Conservation (phyloP, 2,113 vertebrate species). For the Rhagologus leucostigma region DNA sequence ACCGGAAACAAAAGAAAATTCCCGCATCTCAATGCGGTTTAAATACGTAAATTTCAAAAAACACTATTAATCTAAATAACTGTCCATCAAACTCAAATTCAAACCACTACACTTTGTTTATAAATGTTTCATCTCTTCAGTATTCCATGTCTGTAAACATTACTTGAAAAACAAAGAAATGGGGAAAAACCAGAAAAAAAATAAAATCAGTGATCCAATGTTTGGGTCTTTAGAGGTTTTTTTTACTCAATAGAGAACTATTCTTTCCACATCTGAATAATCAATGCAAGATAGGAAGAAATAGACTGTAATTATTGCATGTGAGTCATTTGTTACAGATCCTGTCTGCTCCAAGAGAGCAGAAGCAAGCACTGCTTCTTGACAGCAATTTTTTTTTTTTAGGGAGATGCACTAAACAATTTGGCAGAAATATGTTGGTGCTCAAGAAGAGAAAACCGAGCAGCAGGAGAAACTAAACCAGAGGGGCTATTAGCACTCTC, state of each 20-base stretch:
- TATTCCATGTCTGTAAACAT: background rate
- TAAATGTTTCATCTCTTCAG: background rate
- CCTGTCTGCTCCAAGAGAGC: background rate
- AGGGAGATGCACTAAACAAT: background rate
- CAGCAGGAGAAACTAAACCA: background rate
- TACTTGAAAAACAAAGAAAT: background rate
- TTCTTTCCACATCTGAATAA: constrained; percentile 37
- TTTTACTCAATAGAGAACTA: background rate
- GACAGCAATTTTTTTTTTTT: background rate
- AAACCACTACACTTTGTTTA: no score
- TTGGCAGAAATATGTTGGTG: background rate
- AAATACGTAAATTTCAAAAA: no score
- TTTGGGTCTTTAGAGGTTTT: background rate
- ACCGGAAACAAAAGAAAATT: no score
- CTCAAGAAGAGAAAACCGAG: background rate
- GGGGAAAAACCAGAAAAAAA: accelerated
- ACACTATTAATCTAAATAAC: no score
- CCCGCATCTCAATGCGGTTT: no score
- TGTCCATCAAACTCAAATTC: no score
- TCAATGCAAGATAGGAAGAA: constrained; percentile 34
- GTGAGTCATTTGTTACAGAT: constrained; percentile 43
- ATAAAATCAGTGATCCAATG: background rate
- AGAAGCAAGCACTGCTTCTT: background rate
- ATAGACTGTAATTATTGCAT: constrained; percentile 32
- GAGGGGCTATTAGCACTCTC: background rate